Evolutionary conservation across 2,888 invertebrate genomes (phyloP), one percentile per base, ranked within the genome.

Genomic region (Chirona hameri): DNA sequence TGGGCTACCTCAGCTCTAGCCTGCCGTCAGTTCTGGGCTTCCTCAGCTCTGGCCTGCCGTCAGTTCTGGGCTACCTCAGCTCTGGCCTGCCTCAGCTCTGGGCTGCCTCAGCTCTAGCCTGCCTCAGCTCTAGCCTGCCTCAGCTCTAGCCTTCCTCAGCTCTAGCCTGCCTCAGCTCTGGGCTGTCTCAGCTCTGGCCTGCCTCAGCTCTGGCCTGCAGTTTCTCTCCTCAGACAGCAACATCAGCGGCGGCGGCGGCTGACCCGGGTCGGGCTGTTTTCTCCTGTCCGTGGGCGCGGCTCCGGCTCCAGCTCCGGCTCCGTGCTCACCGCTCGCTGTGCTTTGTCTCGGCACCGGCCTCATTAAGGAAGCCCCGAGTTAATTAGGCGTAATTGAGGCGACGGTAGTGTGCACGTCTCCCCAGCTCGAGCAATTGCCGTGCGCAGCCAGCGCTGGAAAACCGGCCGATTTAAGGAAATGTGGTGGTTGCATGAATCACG

Each of bases 331-430:
- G 65, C 27, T 10, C 65, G 0, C 10, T 39, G 7, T 21, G 76
- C 76, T 46, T 76, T 76, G 76, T 76, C 46, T 76, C 24, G 15
- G 10, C 21, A 24, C 46, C 7, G 21, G 24, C 4, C 76, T 76
- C 76, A 46, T 76, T 76, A 76, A 24, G 46, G 76, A 76, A 46
- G 76, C 46, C 24, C 24, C 24, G 69, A 46, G 76, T 46, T 76
- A 76, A 76, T 76, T 76, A 24, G 24, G 46, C 18, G 24, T 76
- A 76, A 76, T 76, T 76, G 76, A 39, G 14, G 46, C 39, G 39
- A 24, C 10, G 24, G 46, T 24, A 39, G 39, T 39, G 24, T 46
- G 46, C 76, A 76, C 31, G 46, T 39, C 39, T 76, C 46, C 46
- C 5, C 24, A 21, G 46, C 46, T 24, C 27, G 14, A 24, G 4